Percentiles rank a stretch among this genome's conserved stretches.
These are phyloP conservation scores for Dinoponera quadriceps DNA, from an alignment of 1,140 invertebrate species.

Conservation along the genomic window DNA sequence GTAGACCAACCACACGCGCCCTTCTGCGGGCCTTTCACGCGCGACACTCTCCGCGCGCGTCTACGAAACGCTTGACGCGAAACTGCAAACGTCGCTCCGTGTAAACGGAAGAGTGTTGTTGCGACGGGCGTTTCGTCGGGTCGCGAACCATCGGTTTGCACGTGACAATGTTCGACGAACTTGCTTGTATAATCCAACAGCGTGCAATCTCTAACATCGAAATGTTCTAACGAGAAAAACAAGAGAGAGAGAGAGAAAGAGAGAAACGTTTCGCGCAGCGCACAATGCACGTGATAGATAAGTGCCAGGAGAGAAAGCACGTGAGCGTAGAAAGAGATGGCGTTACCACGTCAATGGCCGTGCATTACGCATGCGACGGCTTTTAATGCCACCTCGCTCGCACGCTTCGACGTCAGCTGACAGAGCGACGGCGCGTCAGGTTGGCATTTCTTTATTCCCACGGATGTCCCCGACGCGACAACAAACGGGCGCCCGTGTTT, in stretches of 20 bases:
- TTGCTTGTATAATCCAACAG: no score
- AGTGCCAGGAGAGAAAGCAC: not conserved
- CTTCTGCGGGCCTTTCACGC: not conserved
- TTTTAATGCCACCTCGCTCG: constrained; percentile 11
- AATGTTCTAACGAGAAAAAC: no score
- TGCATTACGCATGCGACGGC: not conserved
- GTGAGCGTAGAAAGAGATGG: not conserved
- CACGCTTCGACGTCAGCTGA: constrained; percentile 22
- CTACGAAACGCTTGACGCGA: not conserved
- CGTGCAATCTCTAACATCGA: no score
- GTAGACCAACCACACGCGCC: not conserved
- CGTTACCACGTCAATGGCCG: constrained; percentile 14
- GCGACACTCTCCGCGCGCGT: constrained; percentile 6
- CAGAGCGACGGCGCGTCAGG: constrained; percentile 17
- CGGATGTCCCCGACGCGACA: not conserved
- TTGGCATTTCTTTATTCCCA: constrained; percentile 31
- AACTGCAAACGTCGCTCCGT: not conserved
- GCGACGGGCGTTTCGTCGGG: not conserved
- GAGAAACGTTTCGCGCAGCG: constrained; percentile 4
- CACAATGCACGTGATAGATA: no score
- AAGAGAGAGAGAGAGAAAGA: not conserved
- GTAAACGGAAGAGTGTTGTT: not conserved
- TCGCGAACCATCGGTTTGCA: no score
- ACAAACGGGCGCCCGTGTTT: not conserved
- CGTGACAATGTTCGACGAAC: no score